A percentile compares a stretch with the other conserved stretches of the same genome.
These are phyloP conservation scores for Julus scanicus DNA, from an alignment of 2,888 invertebrate genomes.

Conservation along the genomic window DNA sequence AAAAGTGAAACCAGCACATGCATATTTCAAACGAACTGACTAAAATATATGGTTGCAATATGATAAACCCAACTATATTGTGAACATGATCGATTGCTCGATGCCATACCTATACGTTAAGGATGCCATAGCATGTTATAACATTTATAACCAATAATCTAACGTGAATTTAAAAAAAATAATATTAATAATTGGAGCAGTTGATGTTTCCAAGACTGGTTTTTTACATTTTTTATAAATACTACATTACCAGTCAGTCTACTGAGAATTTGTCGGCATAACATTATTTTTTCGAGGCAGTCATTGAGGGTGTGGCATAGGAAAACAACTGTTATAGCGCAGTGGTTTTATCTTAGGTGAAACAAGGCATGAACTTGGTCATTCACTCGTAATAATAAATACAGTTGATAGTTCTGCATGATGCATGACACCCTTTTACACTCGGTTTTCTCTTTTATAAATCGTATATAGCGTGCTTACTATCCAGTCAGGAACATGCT, in stretches of 20 bases:
- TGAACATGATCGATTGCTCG: too few species aligned
- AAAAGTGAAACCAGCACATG: too few species aligned
- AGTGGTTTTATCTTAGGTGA: conserved; percentile 6
- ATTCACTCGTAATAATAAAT: conserved; percentile 45
- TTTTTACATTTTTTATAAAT: too few species aligned
- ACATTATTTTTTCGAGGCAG: background rate
- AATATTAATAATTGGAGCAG: too few species aligned
- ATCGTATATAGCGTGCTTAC: background rate
- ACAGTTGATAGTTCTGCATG: conserved; percentile 6
- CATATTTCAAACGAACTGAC: too few species aligned
- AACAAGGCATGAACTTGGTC: conserved; percentile 49
- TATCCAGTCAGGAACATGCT: background rate
- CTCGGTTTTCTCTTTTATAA: background rate
- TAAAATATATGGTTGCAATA: too few species aligned
- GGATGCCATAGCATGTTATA: too few species aligned
- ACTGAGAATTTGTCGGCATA: background rate
- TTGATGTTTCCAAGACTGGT: background rate
- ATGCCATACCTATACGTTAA: too few species aligned
- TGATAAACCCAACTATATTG: too few species aligned
- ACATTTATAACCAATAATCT: too few species aligned
- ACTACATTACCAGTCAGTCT: too few species aligned
- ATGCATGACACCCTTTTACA: background rate
- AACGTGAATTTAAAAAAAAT: too few species aligned
- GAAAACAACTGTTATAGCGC: conserved; percentile 12
- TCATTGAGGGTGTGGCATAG: conserved; percentile 30